Percentiles rank a stretch among this genome's conserved stretches.
Evolutionary conservation across 1,140 invertebrate genomes (phyloP).

Genomic region (Pseudomyrmex pallidus): DNA sequence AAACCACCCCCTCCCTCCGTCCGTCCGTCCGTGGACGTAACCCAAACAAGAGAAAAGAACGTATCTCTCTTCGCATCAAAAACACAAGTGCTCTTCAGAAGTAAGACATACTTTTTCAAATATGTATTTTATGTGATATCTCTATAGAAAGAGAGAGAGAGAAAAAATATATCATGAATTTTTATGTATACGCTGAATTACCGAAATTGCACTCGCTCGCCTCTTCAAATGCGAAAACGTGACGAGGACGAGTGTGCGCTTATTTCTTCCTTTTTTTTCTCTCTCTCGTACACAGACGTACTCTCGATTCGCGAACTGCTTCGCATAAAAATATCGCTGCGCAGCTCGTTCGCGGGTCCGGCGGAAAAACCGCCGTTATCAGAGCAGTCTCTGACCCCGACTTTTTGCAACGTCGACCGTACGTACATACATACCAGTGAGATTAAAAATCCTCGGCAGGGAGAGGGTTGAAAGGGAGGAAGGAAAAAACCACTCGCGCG

Average conservation of each 20-base stretch:
- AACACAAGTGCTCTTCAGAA: too few species aligned
- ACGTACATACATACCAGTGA: slow-evolving; percentile 4
- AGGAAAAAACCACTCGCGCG: neutral
- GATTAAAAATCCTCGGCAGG: slow-evolving; percentile 36
- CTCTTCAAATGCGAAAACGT: slow-evolving; percentile 3
- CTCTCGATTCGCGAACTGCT: slow-evolving; percentile 24
- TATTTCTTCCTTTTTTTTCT: neutral
- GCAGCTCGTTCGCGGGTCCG: neutral
- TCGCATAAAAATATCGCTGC: slow-evolving; percentile 18
- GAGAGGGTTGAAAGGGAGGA: neutral
- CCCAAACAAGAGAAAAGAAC: too few species aligned
- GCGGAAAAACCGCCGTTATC: slow-evolving; percentile 46
- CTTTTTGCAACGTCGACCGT: slow-evolving; percentile 20
- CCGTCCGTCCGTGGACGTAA: too few species aligned
- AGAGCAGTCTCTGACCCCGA: neutral
- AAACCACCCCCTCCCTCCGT: too few species aligned
- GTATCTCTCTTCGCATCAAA: too few species aligned
- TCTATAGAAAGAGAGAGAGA: neutral
- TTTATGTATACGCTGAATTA: slow-evolving; percentile 1
- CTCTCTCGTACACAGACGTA: neutral
- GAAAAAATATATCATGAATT: neutral
- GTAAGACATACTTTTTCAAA: neutral
- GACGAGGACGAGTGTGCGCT: neutral
- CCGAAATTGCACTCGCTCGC: neutral
- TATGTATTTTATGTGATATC: neutral